These are phyloP conservation scores for Trichacis sp. DNA, from an alignment of 2,888 invertebrate genomes.

Conservation along the genomic window DNA sequence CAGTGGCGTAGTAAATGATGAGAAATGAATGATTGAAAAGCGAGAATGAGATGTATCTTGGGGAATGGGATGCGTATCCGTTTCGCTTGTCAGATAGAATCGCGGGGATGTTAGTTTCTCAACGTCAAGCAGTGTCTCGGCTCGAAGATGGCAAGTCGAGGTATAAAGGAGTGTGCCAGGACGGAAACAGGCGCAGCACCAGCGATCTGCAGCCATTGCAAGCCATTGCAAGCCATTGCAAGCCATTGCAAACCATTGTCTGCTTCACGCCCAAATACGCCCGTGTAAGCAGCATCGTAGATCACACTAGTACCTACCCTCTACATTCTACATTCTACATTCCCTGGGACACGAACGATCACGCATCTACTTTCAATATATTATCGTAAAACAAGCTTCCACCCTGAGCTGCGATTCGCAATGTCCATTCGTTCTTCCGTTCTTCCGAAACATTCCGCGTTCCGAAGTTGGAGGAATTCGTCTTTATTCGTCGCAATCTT, in stretches of 20 bases:
- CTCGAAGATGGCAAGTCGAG: conserved; percentile 1
- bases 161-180: too few relatives aligned
- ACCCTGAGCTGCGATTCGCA: conserved; percentile 26
- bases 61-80: too few relatives aligned
- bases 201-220: conserved; percentile 1
- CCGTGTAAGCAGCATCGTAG: conserved; percentile 14
- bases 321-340: conserved; percentile 3
- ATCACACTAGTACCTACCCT: conserved; percentile 5
- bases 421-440: background rate
- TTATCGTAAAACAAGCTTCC: conserved; percentile 14
- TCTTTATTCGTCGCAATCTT: too few relatives aligned
- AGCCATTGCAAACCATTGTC: too few relatives aligned
- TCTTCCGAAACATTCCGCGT: too few relatives aligned
- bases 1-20: too few relatives aligned
- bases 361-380: conserved; percentile 20
- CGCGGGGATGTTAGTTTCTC: conserved; percentile 13
- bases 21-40: too few relatives aligned
- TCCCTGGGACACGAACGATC: conserved; percentile 12
- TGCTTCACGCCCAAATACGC: conserved; percentile 11
- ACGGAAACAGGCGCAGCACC: too few relatives aligned
- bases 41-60: too few relatives aligned
- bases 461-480: too few relatives aligned
- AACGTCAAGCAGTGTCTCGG: conserved; percentile 14
- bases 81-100: too few relatives aligned
- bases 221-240: too few relatives aligned